A percentile compares a stretch with the other conserved stretches of the same genome.
Conservation (phyloP, 2,113 vertebrate genomes). For the Rana temporaria region DNA sequence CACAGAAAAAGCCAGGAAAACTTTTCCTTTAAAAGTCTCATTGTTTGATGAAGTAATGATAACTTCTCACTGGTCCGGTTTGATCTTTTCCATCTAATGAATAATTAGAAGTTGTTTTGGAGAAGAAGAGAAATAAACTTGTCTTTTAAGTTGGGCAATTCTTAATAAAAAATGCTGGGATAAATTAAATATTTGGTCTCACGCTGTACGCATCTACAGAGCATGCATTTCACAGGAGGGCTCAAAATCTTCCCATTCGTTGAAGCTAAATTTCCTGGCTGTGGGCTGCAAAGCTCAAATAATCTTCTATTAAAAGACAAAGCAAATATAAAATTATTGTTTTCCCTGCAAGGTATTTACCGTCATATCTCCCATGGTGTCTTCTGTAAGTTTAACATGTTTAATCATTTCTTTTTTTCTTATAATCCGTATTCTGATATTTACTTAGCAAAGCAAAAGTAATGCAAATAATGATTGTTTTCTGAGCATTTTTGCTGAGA, state of each 20-base stretch:
- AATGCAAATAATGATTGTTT: neutral
- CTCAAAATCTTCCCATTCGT: neutral
- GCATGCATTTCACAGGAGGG: neutral
- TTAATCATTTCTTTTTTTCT: neutral
- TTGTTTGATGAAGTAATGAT: constrained; percentile 53
- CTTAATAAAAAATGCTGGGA: constrained; percentile 6
- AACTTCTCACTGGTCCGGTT: constrained; percentile 20
- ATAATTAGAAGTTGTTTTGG: constrained; percentile 27
- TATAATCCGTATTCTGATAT: neutral
- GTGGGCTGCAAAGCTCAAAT: neutral
- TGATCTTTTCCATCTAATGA: constrained; percentile 47
- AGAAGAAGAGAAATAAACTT: constrained; percentile 5
- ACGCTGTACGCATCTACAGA: neutral
- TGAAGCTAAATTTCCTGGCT: neutral
- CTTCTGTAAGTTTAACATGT: neutral
- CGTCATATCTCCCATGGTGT: neutral
- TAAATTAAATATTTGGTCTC: constrained; percentile 34
- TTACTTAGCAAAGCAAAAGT: neutral
- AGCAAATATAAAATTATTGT: constrained; percentile 1
- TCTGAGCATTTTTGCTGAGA: neutral
- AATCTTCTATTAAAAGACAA: neutral
- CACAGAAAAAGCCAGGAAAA: neutral
- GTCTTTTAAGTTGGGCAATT: neutral
- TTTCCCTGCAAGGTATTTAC: neutral
- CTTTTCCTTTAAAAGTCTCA: constrained; percentile 37